A percentile compares a stretch with the other conserved stretches of the same genome.
Conservation (phyloP, 2,797 vertebrate species). For the Schizopygopsis malacanthus region DNA sequence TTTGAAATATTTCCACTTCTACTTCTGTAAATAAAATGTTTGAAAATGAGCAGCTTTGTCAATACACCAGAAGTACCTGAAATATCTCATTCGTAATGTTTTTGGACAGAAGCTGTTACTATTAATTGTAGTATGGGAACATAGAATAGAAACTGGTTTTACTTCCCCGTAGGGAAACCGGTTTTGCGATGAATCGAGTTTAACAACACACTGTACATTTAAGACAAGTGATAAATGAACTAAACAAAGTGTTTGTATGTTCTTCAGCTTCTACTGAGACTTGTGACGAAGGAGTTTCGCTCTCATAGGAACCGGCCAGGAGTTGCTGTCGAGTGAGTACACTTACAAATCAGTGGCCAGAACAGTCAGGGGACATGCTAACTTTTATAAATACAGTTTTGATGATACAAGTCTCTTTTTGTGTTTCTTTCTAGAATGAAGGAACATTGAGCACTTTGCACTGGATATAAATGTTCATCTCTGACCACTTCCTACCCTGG, state of each 20-base stretch:
- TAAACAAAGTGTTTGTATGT: constrained; percentile 7
- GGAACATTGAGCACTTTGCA: constrained; percentile 75
- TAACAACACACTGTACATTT: background rate
- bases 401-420: background rate
- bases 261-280: constrained; percentile 73
- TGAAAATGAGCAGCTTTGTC: background rate
- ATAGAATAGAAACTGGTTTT: background rate
- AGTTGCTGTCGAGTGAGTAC: constrained; percentile 73
- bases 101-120: background rate
- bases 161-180: background rate
- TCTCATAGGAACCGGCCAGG: constrained; percentile 67
- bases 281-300: constrained; percentile 74
- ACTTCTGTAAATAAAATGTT: background rate
- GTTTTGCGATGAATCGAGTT: background rate
- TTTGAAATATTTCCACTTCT: background rate
- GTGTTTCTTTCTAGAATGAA: constrained; percentile 70
- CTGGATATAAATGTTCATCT: constrained; percentile 13
- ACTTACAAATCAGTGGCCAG: background rate
- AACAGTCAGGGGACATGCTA: background rate
- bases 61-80: background rate
- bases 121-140: background rate
- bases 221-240: background rate
- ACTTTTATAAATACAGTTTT: background rate
- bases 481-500: constrained; percentile 47
- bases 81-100: background rate